Evolutionary conservation across 2,113 vertebrate genomes (phyloP), one percentile per base, ranked within the genome.

Genomic region (Leucopternis melanops): DNA sequence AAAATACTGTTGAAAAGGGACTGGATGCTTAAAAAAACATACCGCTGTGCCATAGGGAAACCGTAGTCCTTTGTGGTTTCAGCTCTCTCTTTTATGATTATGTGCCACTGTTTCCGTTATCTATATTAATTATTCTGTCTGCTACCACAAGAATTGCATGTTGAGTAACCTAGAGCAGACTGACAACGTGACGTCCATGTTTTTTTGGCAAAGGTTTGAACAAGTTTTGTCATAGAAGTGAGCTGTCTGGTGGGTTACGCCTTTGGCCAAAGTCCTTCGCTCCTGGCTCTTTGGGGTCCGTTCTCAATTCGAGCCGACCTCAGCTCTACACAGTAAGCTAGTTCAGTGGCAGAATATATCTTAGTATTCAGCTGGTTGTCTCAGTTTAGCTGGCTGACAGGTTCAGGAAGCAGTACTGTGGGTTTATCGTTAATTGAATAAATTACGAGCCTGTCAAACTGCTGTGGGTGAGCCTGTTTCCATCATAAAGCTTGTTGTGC

Each of bases 111-210:
- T 84, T 87, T 91, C 73, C 80, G 40, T 87, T 95, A 91, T 47
- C 57, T 81, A 8, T 78, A 52, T 94, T 95, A 95, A 96, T 94
- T 97, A 88, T 88, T 96, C 34, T 66, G 55, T 88, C 67, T 88
- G 59, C 44, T 89, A n/a, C 82, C 11, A 1, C 15, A 86, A 66
- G 66, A 29, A 36, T 50, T 91, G 38, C 27, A 78, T 29, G 47
- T 86, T 80, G 63, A 83, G 20, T 27, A 88, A 44, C 29, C 22
- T 45, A 79, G 36, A 95, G 45, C 26, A 93, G 81, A 73, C 12
- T 3, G 10, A 77, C 78, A n/a, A 23, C 4, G 22, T 26, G 79
- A 77, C 1, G 0, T 44, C 45, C 52, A 2, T 19, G 20, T 2
- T 6, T 74, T 90, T 90, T 78, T 65, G 29, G 81, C 29, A 78